A percentile compares a stretch with the other conserved stretches of the same genome.
These are phyloP conservation scores for Notoglanidium macrostoma DNA, from an alignment of 2,797 vertebrate genomes.

Conservation along the genomic window DNA sequence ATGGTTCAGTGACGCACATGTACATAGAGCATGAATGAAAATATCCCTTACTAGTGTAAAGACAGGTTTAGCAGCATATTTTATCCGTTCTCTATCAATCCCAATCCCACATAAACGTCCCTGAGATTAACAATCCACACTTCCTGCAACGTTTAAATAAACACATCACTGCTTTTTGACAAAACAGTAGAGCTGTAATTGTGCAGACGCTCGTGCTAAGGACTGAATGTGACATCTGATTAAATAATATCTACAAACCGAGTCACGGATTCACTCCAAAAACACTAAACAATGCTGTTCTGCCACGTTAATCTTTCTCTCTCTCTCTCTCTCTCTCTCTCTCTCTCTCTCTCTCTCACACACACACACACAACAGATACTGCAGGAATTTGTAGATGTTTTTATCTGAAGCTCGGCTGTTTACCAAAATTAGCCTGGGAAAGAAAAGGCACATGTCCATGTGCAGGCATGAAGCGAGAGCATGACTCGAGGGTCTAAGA, in stretches of 20 bases:
- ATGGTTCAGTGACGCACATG: not conserved
- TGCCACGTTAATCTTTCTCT: not conserved
- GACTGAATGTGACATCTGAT: not conserved
- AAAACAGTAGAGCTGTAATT: not conserved
- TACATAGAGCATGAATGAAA: not conserved
- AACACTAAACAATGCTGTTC: conserved; percentile 37
- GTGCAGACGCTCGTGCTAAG: not conserved
- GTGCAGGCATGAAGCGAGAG: conserved; percentile 68
- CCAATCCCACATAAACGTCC: not conserved
- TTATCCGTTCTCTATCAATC: not conserved
- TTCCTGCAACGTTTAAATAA: not conserved
- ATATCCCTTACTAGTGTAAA: not conserved
- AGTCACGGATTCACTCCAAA: not conserved
- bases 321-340: too few relatives aligned
- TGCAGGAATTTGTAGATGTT: conserved; percentile 67
- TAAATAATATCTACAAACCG: not conserved
- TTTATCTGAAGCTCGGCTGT: conserved; percentile 74
- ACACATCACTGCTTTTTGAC: not conserved
- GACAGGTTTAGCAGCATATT: not conserved
- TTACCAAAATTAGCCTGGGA: conserved; percentile 77
- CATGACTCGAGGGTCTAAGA: conserved; percentile 57
- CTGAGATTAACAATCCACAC: not conserved
- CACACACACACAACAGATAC: conserved; percentile 62
- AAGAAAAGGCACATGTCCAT: conserved; percentile 64
- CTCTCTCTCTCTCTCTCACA: not conserved